Evolutionary conservation across 2,888 invertebrate species (phyloP).

Genomic region (Lycia hirtaria): DNA sequence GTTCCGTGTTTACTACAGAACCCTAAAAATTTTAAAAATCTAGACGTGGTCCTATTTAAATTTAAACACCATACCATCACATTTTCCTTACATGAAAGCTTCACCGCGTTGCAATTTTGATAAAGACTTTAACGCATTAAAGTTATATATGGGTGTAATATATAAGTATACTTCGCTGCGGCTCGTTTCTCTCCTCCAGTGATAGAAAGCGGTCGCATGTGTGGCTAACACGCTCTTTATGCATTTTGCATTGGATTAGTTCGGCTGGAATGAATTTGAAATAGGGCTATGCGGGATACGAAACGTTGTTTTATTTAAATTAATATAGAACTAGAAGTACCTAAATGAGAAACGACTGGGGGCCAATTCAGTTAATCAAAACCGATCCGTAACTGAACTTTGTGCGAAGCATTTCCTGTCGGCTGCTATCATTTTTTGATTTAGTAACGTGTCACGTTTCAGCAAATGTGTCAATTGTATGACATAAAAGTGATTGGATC

Average conservation of each 20-base stretch:
- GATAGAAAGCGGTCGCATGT: conserved; percentile 24
- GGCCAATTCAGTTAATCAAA: too few relatives aligned
- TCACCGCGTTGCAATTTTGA: conserved; percentile 27
- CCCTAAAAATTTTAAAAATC: background rate
- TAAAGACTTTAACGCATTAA: conserved; percentile 30
- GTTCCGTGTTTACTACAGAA: too few relatives aligned
- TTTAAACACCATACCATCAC: conserved; percentile 3
- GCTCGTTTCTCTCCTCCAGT: conserved; percentile 27
- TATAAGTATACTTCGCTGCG: conserved; percentile 27
- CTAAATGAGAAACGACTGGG: too few relatives aligned
- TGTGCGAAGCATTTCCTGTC: too few relatives aligned
- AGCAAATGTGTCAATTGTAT: too few relatives aligned
- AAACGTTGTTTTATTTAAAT: conserved; percentile 9
- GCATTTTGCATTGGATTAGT: conserved; percentile 30
- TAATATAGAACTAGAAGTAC: background rate
- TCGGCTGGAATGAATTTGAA: conserved; percentile 27
- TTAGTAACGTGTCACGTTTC: too few relatives aligned
- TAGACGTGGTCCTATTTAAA: too few relatives aligned
- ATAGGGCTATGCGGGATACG: conserved; percentile 18
- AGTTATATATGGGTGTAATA: conserved; percentile 32
- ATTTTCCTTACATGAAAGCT: conserved; percentile 18
- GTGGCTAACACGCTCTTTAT: conserved; percentile 31
- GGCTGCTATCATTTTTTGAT: too few relatives aligned
- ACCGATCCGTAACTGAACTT: too few relatives aligned
- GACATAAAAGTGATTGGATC: too few relatives aligned